Conservation (phyloP, 2,113 vertebrate genomes). For the Heteronetta atricapilla region DNA sequence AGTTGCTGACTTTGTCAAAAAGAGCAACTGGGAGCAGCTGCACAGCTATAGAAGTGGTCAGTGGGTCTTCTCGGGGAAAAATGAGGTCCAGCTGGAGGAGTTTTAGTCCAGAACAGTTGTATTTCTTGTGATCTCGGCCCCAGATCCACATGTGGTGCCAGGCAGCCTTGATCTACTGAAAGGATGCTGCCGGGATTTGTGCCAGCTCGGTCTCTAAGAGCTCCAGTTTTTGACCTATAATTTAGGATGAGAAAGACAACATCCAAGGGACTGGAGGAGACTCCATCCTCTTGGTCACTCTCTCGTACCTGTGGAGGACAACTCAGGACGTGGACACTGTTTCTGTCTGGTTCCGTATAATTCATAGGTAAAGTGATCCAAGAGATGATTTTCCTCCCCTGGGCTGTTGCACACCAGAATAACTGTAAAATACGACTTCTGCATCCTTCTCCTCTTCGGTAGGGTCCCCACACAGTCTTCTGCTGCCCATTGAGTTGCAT, state of each 20-base stretch:
- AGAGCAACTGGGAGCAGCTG: background rate
- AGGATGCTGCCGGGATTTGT: background rate
- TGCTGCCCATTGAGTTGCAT: background rate
- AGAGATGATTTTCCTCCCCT: background rate
- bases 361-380: background rate
- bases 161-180: background rate
- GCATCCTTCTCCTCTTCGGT: background rate
- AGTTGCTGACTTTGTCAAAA: background rate
- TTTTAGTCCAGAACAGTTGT: background rate
- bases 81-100: background rate
- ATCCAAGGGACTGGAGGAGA: background rate
- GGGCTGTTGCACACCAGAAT: no score
- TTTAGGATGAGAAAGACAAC: background rate
- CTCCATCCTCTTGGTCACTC: background rate
- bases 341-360: background rate
- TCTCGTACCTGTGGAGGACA: background rate
- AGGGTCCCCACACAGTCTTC: background rate
- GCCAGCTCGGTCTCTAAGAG: background rate
- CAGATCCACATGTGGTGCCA: background rate
- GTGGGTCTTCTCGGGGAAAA: background rate
- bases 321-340: background rate
- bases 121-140: background rate
- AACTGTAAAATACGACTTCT: rapidly evolving
- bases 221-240: background rate
- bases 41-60: background rate